Base-by-base conservation (phyloP, 2,888 invertebrate genomes). In the Prenolepis imparis region DNA sequence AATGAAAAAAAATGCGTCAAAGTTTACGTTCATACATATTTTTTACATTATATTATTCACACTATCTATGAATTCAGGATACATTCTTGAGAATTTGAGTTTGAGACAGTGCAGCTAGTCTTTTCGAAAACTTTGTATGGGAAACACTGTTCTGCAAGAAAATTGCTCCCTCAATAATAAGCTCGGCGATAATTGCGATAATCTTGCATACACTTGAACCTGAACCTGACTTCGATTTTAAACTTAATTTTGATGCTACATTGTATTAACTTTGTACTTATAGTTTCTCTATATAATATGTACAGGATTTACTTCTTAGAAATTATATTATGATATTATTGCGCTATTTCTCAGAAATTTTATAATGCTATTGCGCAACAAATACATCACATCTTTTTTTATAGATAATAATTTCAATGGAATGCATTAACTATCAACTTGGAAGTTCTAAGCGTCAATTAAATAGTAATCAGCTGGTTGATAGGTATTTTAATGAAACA, bases 31-130 rank as follows among this genome's bases (percentile, higher is more conserved):
- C 59, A 32, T 67, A 81, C 75, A 21, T 74, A 61, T 84, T 87
- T 88, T n/a, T 85, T 89, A 82, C 88, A 87, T 86, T 93, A 91
- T 89, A 92, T 93, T 93, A 93, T 93, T 92, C 91, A 93, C 87
- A 75, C 36, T 36, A 87, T 90, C 91, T 91, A 92, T 92, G 91
- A 92, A 92, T 93, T 88, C 89, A 82, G 88, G 87, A 92, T 92
- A 89, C 39, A 3, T 84, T 77, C 73, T 68, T 72, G 59, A 68
- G 70, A n/a, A n/a, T 36, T 83, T 72, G 64, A 68, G 67, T n/a
- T 39, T 82, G 73, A 36, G 5, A 36, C 36, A 36, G 36, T 36
- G 5, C 41, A 67, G 84, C 36, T 82, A 64, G 87, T 83, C 84
- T 88, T 87, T 84, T 84, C 83, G 57, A 64, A 55, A 84, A 80